These are phyloP conservation scores for Centroberyx gerrardi DNA, from an alignment of 2,797 vertebrate genomes.

Conservation along the genomic window DNA sequence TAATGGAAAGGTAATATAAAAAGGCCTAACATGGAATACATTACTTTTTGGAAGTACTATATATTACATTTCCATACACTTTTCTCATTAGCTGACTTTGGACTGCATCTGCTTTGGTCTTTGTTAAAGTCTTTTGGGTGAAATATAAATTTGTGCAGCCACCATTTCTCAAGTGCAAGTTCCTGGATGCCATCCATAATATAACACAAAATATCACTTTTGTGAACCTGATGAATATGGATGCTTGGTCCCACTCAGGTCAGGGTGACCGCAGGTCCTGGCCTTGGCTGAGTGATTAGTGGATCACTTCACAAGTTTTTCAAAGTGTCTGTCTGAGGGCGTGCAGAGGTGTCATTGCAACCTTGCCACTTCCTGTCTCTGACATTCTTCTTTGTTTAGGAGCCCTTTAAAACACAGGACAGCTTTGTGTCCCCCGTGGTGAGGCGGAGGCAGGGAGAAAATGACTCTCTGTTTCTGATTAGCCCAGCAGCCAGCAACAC, in stretches of 20 bases:
- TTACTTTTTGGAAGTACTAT: neutral
- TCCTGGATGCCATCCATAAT: neutral
- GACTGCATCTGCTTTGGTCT: constrained; percentile 1
- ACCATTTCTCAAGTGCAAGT: neutral
- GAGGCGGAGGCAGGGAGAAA: constrained; percentile 77
- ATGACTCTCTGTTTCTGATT: constrained; percentile 87
- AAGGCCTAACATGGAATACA: neutral
- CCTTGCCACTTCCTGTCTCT: constrained; percentile 79
- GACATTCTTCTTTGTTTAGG: constrained; percentile 77
- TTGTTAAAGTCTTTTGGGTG: neutral
- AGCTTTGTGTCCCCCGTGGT: constrained; percentile 87
- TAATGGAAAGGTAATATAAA: too few relatives aligned
- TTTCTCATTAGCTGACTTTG: neutral
- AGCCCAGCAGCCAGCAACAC: constrained; percentile 62
- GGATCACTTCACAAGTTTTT: constrained; percentile 64
- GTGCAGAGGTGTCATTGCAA: constrained; percentile 77
- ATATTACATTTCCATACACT: neutral
- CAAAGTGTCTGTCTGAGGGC: constrained; percentile 53
- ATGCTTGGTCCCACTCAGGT: constrained; percentile 45
- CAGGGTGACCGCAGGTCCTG: constrained; percentile 48
- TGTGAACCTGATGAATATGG: constrained; percentile 16
- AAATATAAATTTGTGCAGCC: neutral
- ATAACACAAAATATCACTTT: neutral
- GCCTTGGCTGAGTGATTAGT: constrained; percentile 60
- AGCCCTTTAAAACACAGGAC: constrained; percentile 82